Conservation (phyloP, 2,888 invertebrate species). For the Agrypnus murinus region DNA sequence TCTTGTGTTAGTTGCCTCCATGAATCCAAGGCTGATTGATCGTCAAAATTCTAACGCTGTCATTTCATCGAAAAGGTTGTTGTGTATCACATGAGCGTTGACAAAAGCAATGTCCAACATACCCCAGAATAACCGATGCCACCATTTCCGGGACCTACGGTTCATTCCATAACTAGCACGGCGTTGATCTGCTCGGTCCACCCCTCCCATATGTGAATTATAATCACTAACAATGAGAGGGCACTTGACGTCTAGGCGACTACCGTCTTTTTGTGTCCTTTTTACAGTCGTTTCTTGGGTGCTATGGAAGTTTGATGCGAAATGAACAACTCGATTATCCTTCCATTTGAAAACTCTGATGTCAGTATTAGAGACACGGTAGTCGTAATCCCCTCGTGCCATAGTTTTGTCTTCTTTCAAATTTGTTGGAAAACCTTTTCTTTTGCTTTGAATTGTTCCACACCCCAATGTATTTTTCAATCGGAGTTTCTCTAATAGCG, state of each 20-base stretch:
- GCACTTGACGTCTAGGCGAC: slow-evolving; percentile 30
- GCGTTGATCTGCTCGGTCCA: slow-evolving; percentile 50
- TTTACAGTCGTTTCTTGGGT: slow-evolving; percentile 15
- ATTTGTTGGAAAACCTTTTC: slow-evolving; percentile 31
- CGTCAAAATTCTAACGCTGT: slow-evolving; percentile 9
- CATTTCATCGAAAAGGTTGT: not conserved
- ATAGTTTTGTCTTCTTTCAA: slow-evolving; percentile 25
- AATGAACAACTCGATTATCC: slow-evolving; percentile 26
- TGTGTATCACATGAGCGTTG: not conserved
- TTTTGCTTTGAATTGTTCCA: slow-evolving; percentile 44
- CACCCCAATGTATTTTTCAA: slow-evolving; percentile 47
- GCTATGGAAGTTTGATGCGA: slow-evolving; percentile 24
- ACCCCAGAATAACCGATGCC: slow-evolving; percentile 8
- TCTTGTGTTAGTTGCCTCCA: not conserved
- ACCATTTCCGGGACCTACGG: slow-evolving; percentile 4
- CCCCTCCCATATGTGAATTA: slow-evolving; percentile 54
- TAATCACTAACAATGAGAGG: slow-evolving; percentile 51
- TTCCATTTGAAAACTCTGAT: slow-evolving; percentile 24
- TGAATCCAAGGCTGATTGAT: not conserved
- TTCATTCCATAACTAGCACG: slow-evolving; percentile 22
- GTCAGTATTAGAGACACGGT: slow-evolving; percentile 36
- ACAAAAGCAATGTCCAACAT: slow-evolving; percentile 11
- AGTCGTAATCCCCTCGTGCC: slow-evolving; percentile 43
- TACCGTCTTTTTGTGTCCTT: slow-evolving; percentile 22
- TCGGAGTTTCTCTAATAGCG: slow-evolving; percentile 45